phyloP scores from a whole-genome alignment of 1,140 invertebrate species.

The Chlorops oryzae region DNA sequence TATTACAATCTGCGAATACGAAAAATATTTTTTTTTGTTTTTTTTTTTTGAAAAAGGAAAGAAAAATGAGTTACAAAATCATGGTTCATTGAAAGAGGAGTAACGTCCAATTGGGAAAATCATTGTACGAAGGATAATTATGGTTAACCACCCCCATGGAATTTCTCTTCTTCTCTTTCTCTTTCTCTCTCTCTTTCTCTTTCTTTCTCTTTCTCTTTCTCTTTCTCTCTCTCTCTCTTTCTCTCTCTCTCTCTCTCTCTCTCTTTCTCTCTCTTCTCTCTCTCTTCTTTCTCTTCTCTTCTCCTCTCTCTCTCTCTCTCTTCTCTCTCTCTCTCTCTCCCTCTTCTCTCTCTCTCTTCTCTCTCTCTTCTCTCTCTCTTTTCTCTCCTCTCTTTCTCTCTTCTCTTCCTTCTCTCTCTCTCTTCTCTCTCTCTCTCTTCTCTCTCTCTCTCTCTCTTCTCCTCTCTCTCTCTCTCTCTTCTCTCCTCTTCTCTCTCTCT shows the following conservation, averaged over 20 bases:
- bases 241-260: neutral
- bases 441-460: too few relatives aligned
- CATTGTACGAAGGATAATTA: too few relatives aligned
- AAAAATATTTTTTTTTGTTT: slow-evolving; percentile 15
- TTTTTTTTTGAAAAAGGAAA: slow-evolving; percentile 14
- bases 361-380: too few relatives aligned
- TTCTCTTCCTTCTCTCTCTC: too few relatives aligned
- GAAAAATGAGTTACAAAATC: slow-evolving; percentile 13
- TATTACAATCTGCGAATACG: slow-evolving; percentile 1
- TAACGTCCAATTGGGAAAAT: neutral
- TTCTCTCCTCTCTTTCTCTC: too few relatives aligned
- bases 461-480: too few relatives aligned
- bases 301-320: slow-evolving; percentile 17
- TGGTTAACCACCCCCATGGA: too few relatives aligned
- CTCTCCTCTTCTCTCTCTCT: too few relatives aligned
- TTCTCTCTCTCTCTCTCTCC: slow-evolving; percentile 19
- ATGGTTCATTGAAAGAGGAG: neutral
- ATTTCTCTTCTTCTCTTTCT: too few relatives aligned
- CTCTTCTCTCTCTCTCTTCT: neutral
- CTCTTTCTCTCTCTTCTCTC: neutral
- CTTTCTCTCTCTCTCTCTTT: neutral
- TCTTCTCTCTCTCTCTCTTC: too few relatives aligned
- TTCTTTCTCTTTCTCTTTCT: neutral
- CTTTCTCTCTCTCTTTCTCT: too few relatives aligned
- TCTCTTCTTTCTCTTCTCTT: neutral